Evolutionary conservation across 2,888 invertebrate species (phyloP), one percentile per base, ranked within the genome.

Genomic region (Taenaris catops): DNA sequence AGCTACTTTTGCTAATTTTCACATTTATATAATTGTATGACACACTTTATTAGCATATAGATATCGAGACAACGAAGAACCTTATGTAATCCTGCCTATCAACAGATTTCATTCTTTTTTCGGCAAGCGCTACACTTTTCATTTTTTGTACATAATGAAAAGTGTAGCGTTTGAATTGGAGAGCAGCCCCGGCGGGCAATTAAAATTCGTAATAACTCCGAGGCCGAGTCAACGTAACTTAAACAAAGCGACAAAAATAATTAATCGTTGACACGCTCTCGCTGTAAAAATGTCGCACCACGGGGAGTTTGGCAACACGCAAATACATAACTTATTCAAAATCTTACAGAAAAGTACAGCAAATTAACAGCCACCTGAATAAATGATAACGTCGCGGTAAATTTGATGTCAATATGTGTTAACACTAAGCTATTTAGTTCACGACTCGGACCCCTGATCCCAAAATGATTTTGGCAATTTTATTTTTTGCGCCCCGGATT

Each of bases 331-430:
- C 61, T 65, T 57, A 59, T 53, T 42, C 47, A 44, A 44, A 48
- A 61, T 62, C 63, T 55, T 58, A 64, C 66, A 65, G 57, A 71
- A 78, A 73, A 75, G 67, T 65, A 71, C 72, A 75, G 73, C 73
- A 66, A 69, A 66, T 71, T 65, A 71, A 81, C 74, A 67, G 64
- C 70, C 67, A 76, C 78, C 75, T 83, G 81, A 84, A 86, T 84
- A 80, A 84, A 80, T 83, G 84, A 86, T 84, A 86, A 68, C 74
- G 81, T 83, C 78, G 83, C 75, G 81, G 83, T 76, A 76, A 86
- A 86, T 83, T 86, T 83, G 79, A 84, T 84, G 86, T 86, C 86
- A 86, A 86, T 86, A 86, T 86, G 84, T 84, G 86, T 86, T 86
- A 86, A 86, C 84, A 83, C 83, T 84, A 84, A 86, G 84, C 86